These are phyloP conservation scores for Helobdella robusta DNA, from an alignment of 2,888 invertebrate genomes.

Conservation along the genomic window DNA sequence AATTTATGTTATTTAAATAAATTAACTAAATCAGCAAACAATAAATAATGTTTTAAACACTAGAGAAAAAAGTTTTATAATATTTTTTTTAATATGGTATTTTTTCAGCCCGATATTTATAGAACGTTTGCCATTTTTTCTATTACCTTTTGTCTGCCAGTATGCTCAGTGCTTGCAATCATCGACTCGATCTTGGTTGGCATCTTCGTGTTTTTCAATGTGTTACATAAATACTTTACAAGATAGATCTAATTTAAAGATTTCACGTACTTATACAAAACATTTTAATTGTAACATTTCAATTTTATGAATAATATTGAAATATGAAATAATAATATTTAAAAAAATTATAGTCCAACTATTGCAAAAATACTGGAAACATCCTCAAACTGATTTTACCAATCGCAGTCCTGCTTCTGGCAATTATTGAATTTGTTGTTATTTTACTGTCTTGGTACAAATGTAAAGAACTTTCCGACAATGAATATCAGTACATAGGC, in stretches of 20 bases:
- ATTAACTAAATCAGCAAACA: too few relatives aligned
- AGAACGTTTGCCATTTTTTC: slow-evolving; percentile 17
- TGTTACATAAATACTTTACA: too few relatives aligned
- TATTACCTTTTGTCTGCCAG: slow-evolving; percentile 13
- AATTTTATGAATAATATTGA: too few relatives aligned
- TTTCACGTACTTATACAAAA: too few relatives aligned
- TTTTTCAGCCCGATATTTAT: slow-evolving; percentile 19
- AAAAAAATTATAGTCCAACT: background rate
- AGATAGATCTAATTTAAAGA: too few relatives aligned
- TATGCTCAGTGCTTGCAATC: background rate
- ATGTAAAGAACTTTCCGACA: slow-evolving; percentile 12
- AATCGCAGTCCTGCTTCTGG: background rate
- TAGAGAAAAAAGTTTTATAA: too few relatives aligned
- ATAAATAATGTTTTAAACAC: too few relatives aligned
- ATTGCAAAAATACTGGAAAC: background rate
- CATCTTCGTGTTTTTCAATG: too few relatives aligned
- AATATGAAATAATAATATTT: too few relatives aligned
- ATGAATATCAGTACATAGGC: slow-evolving; percentile 23
- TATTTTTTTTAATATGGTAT: too few relatives aligned
- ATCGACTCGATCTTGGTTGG: slow-evolving; percentile 3
- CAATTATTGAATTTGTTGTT: slow-evolving; percentile 10
- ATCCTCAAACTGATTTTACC: background rate
- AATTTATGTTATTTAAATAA: too few relatives aligned
- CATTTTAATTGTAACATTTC: slow-evolving; percentile 2
- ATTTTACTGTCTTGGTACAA: slow-evolving; percentile 15